phyloP scores from a whole-genome alignment of 2,113 vertebrate genomes.

The Naja naja region DNA sequence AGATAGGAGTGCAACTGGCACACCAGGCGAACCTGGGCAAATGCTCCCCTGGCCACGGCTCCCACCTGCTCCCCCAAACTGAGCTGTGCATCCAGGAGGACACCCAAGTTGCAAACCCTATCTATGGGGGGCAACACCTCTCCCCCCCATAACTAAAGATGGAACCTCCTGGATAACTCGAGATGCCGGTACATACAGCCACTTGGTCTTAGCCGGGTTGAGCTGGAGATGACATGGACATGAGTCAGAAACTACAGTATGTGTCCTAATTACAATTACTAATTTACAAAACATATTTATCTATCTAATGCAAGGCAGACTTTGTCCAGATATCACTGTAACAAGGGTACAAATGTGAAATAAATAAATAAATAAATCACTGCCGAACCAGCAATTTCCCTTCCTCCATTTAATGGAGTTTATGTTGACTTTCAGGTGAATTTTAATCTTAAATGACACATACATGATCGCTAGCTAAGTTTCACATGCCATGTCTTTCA shows the following conservation, averaged over 20 bases:
- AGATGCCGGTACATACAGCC: too few relatives aligned
- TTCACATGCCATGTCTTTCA: background rate
- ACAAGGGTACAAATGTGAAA: background rate
- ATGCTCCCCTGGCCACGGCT: too few relatives aligned
- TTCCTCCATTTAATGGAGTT: background rate
- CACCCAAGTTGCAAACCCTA: too few relatives aligned
- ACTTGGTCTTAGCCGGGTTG: too few relatives aligned
- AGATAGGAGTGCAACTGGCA: too few relatives aligned
- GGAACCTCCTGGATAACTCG: too few relatives aligned
- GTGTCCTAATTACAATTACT: background rate
- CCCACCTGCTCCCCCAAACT: too few relatives aligned
- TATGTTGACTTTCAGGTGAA: background rate
- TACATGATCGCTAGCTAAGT: background rate
- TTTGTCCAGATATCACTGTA: background rate
- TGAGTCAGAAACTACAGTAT: background rate
- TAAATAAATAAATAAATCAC: background rate
- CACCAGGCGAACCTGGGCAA: too few relatives aligned
- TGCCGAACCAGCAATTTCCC: background rate
- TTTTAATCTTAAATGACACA: background rate
- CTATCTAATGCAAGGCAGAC: background rate
- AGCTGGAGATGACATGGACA: too few relatives aligned
- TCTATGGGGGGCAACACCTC: too few relatives aligned
- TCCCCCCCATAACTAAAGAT: too few relatives aligned
- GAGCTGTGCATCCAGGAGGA: too few relatives aligned
- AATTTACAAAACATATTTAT: background rate